These are phyloP conservation scores for Griposia aprilina DNA, from an alignment of 2,888 invertebrate species.

Conservation along the genomic window DNA sequence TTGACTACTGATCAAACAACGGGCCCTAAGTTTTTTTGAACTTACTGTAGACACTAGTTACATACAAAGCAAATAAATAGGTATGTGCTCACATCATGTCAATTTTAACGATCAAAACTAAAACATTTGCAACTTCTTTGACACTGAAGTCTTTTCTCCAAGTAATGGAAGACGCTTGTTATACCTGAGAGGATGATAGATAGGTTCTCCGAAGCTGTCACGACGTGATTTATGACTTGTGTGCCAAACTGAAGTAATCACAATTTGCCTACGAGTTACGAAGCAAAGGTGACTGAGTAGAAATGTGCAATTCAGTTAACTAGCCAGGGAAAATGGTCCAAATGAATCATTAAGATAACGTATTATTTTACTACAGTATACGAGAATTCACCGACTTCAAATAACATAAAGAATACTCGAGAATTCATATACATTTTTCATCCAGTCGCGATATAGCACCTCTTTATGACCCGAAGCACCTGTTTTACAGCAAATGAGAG, in stretches of 20 bases:
- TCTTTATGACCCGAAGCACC: constrained; percentile 5
- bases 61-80: neutral
- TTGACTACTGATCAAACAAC: too few relatives aligned
- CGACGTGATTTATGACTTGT: constrained; percentile 26
- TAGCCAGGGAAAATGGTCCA: neutral
- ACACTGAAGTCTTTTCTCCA: neutral
- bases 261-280: constrained; percentile 6
- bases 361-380: neutral
- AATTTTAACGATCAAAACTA: neutral
- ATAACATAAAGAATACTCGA: constrained; percentile 1
- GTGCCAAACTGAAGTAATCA: constrained; percentile 27
- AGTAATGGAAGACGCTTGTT: constrained; percentile 18
- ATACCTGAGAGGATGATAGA: constrained; percentile 2
- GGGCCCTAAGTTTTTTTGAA: neutral
- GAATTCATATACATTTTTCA: neutral
- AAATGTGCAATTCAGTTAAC: neutral
- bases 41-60: neutral
- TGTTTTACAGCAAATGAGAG: constrained; percentile 23
- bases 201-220: neutral
- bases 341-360: neutral
- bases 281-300: neutral
- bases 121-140: neutral
- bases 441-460: neutral
- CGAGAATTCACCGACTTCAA: neutral
- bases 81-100: neutral